These are phyloP conservation scores for Thamnophis sirtalis DNA, from an alignment of 2,113 vertebrate genomes.

Conservation along the genomic window DNA sequence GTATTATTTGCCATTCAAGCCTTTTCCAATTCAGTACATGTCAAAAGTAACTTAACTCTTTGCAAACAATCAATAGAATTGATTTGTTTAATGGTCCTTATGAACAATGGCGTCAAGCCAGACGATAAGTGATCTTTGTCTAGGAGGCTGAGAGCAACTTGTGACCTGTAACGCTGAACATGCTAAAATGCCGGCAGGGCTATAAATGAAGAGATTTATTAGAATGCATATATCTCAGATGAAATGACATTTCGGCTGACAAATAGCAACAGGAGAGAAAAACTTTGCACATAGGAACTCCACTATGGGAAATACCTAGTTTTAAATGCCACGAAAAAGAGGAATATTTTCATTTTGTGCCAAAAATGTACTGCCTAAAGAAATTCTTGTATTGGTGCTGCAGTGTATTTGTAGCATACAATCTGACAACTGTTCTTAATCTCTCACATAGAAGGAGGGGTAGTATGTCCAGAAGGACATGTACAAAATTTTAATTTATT, in stretches of 20 bases:
- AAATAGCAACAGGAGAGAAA: background rate
- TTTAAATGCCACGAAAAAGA: background rate
- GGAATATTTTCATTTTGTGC: background rate
- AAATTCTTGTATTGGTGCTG: background rate
- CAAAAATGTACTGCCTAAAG: background rate
- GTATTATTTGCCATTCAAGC: slow-evolving; percentile 46
- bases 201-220: slow-evolving; percentile 13
- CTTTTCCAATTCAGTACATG: slow-evolving; percentile 32
- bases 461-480: background rate
- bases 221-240: background rate
- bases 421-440: background rate
- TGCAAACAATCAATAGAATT: slow-evolving; percentile 34
- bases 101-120: slow-evolving; percentile 15
- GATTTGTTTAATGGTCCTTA: slow-evolving; percentile 42
- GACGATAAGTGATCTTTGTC: slow-evolving; percentile 30
- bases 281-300: background rate
- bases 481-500: background rate
- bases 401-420: background rate
- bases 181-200: slow-evolving; percentile 42
- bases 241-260: slow-evolving; percentile 5
- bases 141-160: slow-evolving; percentile 20
- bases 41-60: slow-evolving; percentile 44
- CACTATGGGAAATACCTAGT: background rate
- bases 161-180: slow-evolving; percentile 31
- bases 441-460: background rate